phyloP scores from a whole-genome alignment of 92 coral and sea anemone genomes.

The Anthopleura xanthogrammica region DNA sequence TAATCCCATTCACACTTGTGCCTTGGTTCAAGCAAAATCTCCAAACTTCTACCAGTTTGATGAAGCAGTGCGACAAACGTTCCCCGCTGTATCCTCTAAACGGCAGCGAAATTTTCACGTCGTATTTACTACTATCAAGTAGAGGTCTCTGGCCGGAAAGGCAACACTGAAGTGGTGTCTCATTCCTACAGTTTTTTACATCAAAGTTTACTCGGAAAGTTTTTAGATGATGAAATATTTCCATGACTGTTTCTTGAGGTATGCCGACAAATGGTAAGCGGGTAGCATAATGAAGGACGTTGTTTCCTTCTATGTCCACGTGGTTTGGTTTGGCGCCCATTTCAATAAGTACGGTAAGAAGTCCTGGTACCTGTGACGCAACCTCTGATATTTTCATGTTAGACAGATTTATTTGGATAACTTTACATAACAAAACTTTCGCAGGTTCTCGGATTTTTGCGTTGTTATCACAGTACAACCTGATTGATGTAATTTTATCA shows the following conservation, averaged over 20 bases:
- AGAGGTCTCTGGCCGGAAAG: neutral
- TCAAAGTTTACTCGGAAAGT: neutral
- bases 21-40: neutral
- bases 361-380: neutral
- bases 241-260: neutral
- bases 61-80: neutral
- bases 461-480: neutral
- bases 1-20: neutral
- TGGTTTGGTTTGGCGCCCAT: conserved; percentile 18
- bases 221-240: neutral
- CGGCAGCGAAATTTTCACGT: no score
- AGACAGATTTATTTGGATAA: neutral
- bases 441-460: neutral
- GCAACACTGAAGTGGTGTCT: neutral
- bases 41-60: neutral
- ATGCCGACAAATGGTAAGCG: neutral
- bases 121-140: neutral
- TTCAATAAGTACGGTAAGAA: neutral
- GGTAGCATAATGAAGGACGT: neutral
- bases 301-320: conserved; percentile 15
- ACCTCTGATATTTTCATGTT: neutral
- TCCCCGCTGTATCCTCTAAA: no score
- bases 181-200: neutral
- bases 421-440: no score
- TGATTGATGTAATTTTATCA: no score